Evolutionary conservation across 2,888 invertebrate species (phyloP).

Genomic region (Nycteola revayana): DNA sequence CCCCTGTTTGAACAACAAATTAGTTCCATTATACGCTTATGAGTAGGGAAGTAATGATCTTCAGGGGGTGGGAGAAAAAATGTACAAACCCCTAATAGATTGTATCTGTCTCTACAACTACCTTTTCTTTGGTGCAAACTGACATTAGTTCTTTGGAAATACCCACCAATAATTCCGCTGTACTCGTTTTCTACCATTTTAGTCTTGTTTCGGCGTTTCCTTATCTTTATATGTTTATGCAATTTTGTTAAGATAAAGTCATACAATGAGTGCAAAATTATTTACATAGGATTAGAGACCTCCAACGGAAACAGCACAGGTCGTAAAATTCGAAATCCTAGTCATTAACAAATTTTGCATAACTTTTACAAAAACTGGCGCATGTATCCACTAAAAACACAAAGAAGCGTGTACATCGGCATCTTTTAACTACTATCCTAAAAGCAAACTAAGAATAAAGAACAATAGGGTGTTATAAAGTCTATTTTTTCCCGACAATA

Average conservation of each 20-base stretch:
- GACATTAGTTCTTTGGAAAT: too few species aligned
- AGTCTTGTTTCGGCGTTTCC: too few species aligned
- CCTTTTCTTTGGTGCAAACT: slow-evolving; percentile 2
- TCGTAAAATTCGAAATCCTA: slow-evolving; percentile 37
- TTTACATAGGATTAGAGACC: slow-evolving; percentile 32
- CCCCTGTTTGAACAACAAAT: slow-evolving; percentile 80
- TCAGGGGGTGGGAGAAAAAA: slow-evolving; percentile 40
- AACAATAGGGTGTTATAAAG: slow-evolving; percentile 62
- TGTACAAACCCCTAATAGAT: slow-evolving; percentile 21
- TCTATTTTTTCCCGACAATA: slow-evolving; percentile 67
- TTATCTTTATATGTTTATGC: too few species aligned
- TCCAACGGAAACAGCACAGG: slow-evolving; percentile 26
- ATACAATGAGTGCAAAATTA: slow-evolving; percentile 7
- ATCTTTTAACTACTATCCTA: slow-evolving; percentile 52
- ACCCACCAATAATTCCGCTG: too few species aligned
- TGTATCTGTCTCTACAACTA: slow-evolving; percentile 10
- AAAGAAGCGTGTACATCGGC: slow-evolving; percentile 51
- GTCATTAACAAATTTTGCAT: slow-evolving; percentile 42
- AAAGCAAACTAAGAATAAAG: slow-evolving; percentile 35
- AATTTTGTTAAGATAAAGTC: slow-evolving; percentile 1
- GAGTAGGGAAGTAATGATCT: slow-evolving; percentile 60
- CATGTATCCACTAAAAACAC: slow-evolving; percentile 36
- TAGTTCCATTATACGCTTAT: slow-evolving; percentile 78
- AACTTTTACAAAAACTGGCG: slow-evolving; percentile 45
- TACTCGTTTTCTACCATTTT: too few species aligned